Conservation (phyloP, 2,888 invertebrate genomes). For the Aleiodes alternator region DNA sequence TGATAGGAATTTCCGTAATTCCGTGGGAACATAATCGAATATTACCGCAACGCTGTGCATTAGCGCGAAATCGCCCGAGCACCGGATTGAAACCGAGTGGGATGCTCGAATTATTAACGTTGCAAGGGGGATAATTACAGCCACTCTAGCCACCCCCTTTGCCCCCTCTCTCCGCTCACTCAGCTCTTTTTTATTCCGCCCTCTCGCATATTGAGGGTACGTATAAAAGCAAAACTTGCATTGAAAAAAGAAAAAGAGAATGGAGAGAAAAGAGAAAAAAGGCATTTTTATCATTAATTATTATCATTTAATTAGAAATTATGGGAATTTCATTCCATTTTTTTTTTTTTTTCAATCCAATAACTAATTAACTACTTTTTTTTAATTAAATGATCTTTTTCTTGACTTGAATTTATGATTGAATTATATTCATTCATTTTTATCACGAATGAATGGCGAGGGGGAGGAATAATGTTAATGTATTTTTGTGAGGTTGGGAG, state of each 20-base stretch:
- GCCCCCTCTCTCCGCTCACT: background rate
- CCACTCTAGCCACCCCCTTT: constrained; percentile 25
- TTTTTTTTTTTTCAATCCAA: background rate
- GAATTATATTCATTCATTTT: background rate
- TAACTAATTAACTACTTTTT: constrained; percentile 1
- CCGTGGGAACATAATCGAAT: constrained; percentile 50
- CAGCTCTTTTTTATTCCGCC: constrained; percentile 14
- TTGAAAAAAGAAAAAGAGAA: background rate
- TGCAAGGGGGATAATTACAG: constrained; percentile 44
- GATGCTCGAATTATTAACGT: constrained; percentile 49
- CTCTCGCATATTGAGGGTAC: constrained; percentile 17
- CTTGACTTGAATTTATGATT: background rate
- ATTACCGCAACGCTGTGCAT: constrained; percentile 50
- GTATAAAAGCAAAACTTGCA: constrained; percentile 8
- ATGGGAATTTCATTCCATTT: background rate
- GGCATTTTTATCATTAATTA: background rate
- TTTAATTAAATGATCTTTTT: background rate
- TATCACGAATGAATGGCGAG: background rate
- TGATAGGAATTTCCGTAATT: constrained; percentile 50
- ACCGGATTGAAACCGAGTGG: constrained; percentile 48
- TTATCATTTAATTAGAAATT: background rate
- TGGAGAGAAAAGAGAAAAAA: too few species aligned
- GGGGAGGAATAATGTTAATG: background rate
- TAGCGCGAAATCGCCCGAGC: constrained; percentile 47
- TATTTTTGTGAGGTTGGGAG: constrained; percentile 9